These are phyloP conservation scores for Morone saxatilis DNA, from an alignment of 2,113 vertebrate genomes.

Conservation along the genomic window DNA sequence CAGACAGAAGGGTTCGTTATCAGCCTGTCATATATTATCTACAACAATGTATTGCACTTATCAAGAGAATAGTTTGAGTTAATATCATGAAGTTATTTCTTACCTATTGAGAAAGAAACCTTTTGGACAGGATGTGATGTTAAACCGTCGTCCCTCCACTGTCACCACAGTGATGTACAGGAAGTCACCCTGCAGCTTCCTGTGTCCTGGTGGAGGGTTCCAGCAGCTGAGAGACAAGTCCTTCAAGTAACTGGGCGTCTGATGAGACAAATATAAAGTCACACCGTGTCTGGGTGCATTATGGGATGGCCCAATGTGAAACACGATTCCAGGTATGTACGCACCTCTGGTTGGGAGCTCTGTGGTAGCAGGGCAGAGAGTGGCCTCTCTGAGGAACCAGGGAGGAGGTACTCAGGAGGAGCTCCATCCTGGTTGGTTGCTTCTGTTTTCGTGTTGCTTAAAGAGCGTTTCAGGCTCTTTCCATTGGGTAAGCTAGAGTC, in stretches of 20 bases:
- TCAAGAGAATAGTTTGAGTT: background rate
- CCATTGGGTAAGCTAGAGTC: constrained; percentile 68
- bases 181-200: constrained; percentile 89
- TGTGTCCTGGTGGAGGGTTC: constrained; percentile 88
- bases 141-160: constrained; percentile 83
- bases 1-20: background rate
- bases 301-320: background rate
- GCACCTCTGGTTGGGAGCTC: constrained; percentile 70
- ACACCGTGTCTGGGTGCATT: background rate
- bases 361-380: constrained; percentile 83
- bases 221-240: constrained; percentile 87
- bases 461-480: constrained; percentile 81
- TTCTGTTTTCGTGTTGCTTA: constrained; percentile 81
- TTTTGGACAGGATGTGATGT: constrained; percentile 86
- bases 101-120: constrained; percentile 88
- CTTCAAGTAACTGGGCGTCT: constrained; percentile 81
- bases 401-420: constrained; percentile 86
- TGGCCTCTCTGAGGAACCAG: constrained; percentile 84
- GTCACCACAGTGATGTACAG: constrained; percentile 86
- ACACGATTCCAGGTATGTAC: background rate
- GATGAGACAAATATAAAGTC: constrained; percentile 19
- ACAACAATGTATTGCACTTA: background rate
- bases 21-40: background rate
- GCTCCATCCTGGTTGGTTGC: constrained; percentile 73
- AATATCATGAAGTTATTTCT: background rate